Percentiles rank a stretch among this genome's conserved stretches.
phyloP scores from a whole-genome alignment of 2,797 vertebrate species.

The Toxotes lorentzi region DNA sequence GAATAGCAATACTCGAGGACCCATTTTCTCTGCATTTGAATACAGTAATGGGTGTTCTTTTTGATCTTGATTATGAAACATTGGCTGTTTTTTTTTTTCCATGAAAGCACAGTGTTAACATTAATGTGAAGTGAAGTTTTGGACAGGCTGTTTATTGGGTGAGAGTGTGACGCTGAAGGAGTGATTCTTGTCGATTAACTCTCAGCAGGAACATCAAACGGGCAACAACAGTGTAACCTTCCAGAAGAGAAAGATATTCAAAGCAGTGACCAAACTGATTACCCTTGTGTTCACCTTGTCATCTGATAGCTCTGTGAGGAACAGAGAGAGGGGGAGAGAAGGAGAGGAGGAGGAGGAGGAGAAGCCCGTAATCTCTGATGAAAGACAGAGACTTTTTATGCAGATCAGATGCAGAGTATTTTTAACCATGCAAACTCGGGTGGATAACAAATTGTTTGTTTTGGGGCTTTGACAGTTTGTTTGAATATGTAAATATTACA shows the following conservation, averaged over 20 bases:
- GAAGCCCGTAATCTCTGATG: conserved; percentile 44
- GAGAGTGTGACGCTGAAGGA: conserved; percentile 38
- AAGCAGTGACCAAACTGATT: conserved; percentile 73
- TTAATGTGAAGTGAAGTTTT: conserved; percentile 66
- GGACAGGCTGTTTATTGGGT: conserved; percentile 58
- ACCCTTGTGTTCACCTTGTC: conserved; percentile 81
- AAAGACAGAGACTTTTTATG: conserved; percentile 74
- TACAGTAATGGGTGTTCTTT: conserved; percentile 39
- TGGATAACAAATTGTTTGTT: conserved; percentile 80
- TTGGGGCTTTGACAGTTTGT: conserved; percentile 78
- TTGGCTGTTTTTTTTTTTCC: conserved; percentile 7
- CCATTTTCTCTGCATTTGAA: conserved; percentile 42
- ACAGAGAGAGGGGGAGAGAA: conserved; percentile 6
- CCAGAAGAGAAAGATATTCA: conserved; percentile 58
- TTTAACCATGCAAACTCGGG: conserved; percentile 79
- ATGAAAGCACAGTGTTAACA: conserved; percentile 37
- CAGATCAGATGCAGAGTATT: conserved; percentile 77
- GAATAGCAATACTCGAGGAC: conserved; percentile 53
- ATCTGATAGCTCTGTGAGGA: conserved; percentile 65
- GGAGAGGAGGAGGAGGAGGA: conserved; percentile 10
- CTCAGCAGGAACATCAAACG: conserved; percentile 58
- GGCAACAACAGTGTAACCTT: conserved; percentile 52
- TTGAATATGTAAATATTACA: conserved; percentile 82
- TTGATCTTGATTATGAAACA: conserved; percentile 60
- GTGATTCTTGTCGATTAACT: conserved; percentile 64